These are phyloP conservation scores for Ciconia maguari DNA, from an alignment of 2,113 vertebrate species.

Conservation along the genomic window DNA sequence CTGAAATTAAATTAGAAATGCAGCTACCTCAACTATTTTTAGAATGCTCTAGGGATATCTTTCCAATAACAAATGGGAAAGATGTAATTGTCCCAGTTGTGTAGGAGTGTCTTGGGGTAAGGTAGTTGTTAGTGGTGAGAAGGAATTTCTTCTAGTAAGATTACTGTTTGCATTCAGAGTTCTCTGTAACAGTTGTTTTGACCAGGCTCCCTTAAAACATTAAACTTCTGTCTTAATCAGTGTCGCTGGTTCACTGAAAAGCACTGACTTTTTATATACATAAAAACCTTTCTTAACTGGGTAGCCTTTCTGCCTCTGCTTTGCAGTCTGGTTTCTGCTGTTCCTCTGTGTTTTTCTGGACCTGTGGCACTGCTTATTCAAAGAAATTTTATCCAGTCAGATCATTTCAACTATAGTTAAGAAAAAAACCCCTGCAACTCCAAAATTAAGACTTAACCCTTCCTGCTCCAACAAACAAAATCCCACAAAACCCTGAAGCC, in stretches of 20 bases:
- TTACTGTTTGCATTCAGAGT: background rate
- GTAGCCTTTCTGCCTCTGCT: background rate
- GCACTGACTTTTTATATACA: background rate
- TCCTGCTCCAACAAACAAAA: background rate
- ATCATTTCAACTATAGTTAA: background rate
- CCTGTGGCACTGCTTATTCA: background rate
- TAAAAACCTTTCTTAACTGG: background rate
- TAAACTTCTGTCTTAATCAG: background rate
- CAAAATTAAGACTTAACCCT: background rate
- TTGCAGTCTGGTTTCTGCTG: background rate
- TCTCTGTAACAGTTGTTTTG: background rate
- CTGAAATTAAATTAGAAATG: background rate
- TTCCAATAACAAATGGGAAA: background rate
- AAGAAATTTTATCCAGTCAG: background rate
- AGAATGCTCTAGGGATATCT: background rate
- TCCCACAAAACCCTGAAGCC: background rate
- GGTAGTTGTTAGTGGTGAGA: background rate
- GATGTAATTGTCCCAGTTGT: background rate
- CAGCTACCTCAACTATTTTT: background rate
- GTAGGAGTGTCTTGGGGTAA: background rate
- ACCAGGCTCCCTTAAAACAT: background rate
- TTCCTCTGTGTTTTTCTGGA: background rate
- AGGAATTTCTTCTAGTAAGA: background rate
- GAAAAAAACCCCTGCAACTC: background rate
- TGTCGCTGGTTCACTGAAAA: background rate